Conservation (phyloP, 2,888 invertebrate species). For the Callyntrura sp. region DNA sequence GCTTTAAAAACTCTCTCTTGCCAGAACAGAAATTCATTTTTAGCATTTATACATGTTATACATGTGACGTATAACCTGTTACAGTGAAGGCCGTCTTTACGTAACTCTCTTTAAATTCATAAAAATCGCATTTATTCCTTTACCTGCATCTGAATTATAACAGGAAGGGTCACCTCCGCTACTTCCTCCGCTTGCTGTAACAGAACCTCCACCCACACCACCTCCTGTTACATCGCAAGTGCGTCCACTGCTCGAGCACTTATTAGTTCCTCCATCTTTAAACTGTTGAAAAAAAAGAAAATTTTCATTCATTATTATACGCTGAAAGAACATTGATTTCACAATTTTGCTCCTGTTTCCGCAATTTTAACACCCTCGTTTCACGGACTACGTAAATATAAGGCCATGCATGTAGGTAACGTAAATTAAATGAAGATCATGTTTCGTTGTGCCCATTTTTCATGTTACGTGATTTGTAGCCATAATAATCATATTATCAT, state of each 20-base stretch:
- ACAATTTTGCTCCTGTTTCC: conserved; percentile 17
- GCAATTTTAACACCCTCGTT: background rate
- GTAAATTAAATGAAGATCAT: background rate
- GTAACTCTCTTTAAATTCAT: background rate
- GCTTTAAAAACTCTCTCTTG: too few relatives aligned
- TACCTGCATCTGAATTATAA: conserved; percentile 76
- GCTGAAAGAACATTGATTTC: too few relatives aligned
- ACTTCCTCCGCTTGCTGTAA: conserved; percentile 43
- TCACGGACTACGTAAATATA: too few relatives aligned
- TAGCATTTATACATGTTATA: too few relatives aligned
- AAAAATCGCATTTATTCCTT: too few relatives aligned
- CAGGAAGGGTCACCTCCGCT: conserved; percentile 70
- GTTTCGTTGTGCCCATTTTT: conserved; percentile 2
- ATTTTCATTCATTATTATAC: conserved; percentile 1
- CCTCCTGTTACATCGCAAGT: conserved; percentile 65
- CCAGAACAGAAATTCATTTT: too few relatives aligned
- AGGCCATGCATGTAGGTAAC: too few relatives aligned
- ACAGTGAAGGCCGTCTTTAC: too few relatives aligned
- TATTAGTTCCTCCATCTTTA: conserved; percentile 34
- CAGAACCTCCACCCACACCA: background rate
- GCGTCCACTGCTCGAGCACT: conserved; percentile 50
- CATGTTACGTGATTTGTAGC: background rate
- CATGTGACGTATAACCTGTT: too few relatives aligned
- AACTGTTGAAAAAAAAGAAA: conserved; percentile 49
- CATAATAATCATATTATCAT: conserved; percentile 12